Conservation (phyloP, 2,797 vertebrate species). For the Mus spretus region DNA sequence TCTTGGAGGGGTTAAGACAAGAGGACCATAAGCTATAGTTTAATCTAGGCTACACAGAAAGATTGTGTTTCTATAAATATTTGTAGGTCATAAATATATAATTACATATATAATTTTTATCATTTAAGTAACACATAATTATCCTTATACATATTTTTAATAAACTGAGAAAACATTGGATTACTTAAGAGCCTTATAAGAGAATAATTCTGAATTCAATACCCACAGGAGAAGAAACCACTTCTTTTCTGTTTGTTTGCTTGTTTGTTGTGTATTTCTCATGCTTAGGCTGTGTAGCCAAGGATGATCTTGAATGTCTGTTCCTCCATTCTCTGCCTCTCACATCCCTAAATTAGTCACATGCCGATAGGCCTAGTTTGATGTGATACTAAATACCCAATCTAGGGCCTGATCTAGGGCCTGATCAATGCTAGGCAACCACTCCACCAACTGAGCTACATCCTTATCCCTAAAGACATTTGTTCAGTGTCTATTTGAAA, state of each 20-base stretch:
- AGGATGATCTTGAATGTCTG: background rate
- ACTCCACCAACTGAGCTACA: background rate
- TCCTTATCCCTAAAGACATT: background rate
- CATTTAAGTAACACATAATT: background rate
- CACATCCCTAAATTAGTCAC: too few species aligned
- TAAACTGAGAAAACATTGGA: conserved; percentile 39
- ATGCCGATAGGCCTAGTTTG: background rate
- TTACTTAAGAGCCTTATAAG: conserved; percentile 23
- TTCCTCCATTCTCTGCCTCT: background rate
- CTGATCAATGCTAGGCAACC: background rate
- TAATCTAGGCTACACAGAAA: background rate
- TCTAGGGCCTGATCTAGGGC: too few species aligned
- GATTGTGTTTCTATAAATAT: background rate
- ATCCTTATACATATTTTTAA: conserved; percentile 16
- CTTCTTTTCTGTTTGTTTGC: background rate
- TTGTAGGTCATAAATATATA: background rate
- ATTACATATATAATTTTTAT: background rate
- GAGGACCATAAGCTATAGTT: background rate
- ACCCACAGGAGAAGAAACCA: background rate
- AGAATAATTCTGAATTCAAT: conserved; percentile 33
- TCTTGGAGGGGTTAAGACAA: background rate
- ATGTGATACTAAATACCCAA: too few species aligned
- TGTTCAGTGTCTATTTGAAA: conserved; percentile 38
- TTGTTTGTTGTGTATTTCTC: background rate
- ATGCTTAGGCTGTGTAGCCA: background rate